Conservation (phyloP, 2,113 vertebrate species). For the Chaetodon auriga region DNA sequence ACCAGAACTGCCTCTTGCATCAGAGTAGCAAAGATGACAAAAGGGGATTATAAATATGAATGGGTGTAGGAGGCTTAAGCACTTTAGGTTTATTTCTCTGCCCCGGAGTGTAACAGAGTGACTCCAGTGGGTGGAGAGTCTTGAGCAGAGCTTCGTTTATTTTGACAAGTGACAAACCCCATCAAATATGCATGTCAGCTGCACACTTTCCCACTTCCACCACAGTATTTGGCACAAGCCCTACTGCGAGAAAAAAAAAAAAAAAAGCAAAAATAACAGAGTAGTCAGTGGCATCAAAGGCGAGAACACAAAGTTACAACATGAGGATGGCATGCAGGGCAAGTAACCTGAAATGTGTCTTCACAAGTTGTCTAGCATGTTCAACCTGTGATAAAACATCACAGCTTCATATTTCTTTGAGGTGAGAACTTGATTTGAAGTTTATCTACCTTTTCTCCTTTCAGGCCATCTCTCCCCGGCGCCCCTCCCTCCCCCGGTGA, state of each 20-base stretch:
- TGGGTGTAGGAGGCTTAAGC: slow-evolving; percentile 30
- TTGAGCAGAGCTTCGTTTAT: slow-evolving; percentile 41
- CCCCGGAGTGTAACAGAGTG: slow-evolving; percentile 46
- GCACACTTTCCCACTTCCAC: slow-evolving; percentile 33
- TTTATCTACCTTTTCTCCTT: slow-evolving; percentile 97
- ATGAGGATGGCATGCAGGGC: slow-evolving; percentile 41
- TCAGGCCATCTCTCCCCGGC: slow-evolving; percentile 90
- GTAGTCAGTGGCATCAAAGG: slow-evolving; percentile 32
- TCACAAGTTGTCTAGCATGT: slow-evolving; percentile 57
- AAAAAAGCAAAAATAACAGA: slow-evolving; percentile 20
- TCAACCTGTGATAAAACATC: slow-evolving; percentile 71
- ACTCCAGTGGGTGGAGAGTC: slow-evolving; percentile 35
- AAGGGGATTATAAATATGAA: slow-evolving; percentile 42
- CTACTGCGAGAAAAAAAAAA: background rate
- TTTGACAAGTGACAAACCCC: slow-evolving; percentile 58
- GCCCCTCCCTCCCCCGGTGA: slow-evolving; percentile 86
- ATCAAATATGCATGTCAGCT: slow-evolving; percentile 56
- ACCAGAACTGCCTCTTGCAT: slow-evolving; percentile 30
- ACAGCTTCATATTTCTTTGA: slow-evolving; percentile 59
- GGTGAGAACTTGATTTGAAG: slow-evolving; percentile 66
- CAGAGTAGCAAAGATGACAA: slow-evolving; percentile 45
- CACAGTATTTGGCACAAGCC: slow-evolving; percentile 38
- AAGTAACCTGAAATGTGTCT: slow-evolving; percentile 53
- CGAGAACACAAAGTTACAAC: slow-evolving; percentile 28
- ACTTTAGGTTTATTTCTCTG: slow-evolving; percentile 37